phyloP scores from a whole-genome alignment of 2,113 vertebrate species.

The Haemorhous mexicanus region DNA sequence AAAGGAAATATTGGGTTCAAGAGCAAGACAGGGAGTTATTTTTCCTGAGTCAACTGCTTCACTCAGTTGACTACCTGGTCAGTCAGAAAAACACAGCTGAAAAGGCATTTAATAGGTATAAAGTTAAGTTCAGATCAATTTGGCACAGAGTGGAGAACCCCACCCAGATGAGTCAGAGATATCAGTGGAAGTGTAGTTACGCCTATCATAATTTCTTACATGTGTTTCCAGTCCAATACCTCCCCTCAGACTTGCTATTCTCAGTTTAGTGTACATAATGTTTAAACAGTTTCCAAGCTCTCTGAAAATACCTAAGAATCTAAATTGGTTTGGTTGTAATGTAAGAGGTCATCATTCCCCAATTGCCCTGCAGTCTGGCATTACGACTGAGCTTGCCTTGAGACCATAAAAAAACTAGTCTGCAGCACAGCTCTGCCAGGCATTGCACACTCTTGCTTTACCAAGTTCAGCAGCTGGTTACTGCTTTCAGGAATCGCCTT shows the following conservation, averaged over 20 bases:
- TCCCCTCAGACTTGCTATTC: not conserved
- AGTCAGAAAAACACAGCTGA: not conserved
- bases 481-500: not conserved
- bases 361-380: not conserved
- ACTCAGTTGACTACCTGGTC: not conserved
- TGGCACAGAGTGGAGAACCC: not conserved
- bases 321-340: not conserved
- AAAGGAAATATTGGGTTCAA: not conserved
- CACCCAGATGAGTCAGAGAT: not conserved
- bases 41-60: not conserved
- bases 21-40: not conserved
- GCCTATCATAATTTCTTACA: not conserved
- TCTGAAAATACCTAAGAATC: not conserved
- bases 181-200: not conserved
- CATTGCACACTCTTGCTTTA: not conserved
- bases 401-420: not conserved
- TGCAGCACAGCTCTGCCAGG: not conserved
- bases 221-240: not conserved
- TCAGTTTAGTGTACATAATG: not conserved
- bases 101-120: not conserved
- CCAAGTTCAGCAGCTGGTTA: not conserved
- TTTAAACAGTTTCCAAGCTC: not conserved
- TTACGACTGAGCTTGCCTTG: not conserved
- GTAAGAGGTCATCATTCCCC: not conserved
- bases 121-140: not conserved